Evolutionary conservation across 2,888 invertebrate species (phyloP), one percentile per base, ranked within the genome.

Genomic region (Boloria selene): DNA sequence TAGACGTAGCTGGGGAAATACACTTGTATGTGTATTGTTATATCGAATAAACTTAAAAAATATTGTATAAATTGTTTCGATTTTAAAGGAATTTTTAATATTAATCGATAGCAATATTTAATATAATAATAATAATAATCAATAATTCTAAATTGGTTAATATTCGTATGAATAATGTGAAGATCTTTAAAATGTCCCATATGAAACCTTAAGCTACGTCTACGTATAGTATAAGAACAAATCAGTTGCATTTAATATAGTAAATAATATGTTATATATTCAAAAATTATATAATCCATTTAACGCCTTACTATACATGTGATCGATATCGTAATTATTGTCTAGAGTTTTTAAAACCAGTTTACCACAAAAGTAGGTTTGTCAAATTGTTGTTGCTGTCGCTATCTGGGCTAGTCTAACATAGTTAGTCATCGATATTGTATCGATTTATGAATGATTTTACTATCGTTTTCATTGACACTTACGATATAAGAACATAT

Each of bases 301-400:
- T 13, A 59, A 59, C 49, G 64, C 52, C 58, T 64, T 58, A 58
- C 50, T 22, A 22, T 58, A 58, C 26, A 62, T 54, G 56, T 58
- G 58, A 64, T 58, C 18, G 16, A 58, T 45, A 38, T 38, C 31
- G 31, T 38, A 38, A 56, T 56, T 56, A 44, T 56, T 56, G 26
- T 56, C 31, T 53, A 10, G 31, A 16, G 13, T 56, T 45, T 56
- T 56, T 52, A 45, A 22, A 22, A 56, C 22, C 13, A 50, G 26
- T 26, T 56, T 44, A 51, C 63, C 56, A 63, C 63, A 56, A 63
- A 56, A 63, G 56, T 51, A 61, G 16, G 42, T 2, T 4, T 2
- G 7, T 10, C 10, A 10, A 38, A 7, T 38, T 38, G 10, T 38
- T 38, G 31, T 38, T 38, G 7, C 31, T 10, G 10, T 10, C 31